These are phyloP conservation scores for Cnemophilus loriae DNA, from an alignment of 2,113 vertebrate genomes.

Conservation along the genomic window DNA sequence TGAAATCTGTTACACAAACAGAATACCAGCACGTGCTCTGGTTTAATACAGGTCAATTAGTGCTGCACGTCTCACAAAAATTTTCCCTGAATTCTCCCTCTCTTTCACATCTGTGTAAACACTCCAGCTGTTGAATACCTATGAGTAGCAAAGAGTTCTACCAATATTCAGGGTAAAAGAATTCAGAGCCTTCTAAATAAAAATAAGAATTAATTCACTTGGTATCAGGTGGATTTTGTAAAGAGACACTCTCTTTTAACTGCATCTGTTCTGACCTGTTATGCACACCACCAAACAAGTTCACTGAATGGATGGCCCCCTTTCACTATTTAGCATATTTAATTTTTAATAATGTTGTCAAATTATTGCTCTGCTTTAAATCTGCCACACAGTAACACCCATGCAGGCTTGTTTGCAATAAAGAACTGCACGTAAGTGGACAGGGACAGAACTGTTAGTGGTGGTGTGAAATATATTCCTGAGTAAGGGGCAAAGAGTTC, in stretches of 20 bases:
- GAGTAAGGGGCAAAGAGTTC: not conserved
- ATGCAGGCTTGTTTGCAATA: not conserved
- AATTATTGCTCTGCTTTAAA: not conserved
- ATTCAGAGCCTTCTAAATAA: not conserved
- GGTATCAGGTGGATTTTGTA: not conserved
- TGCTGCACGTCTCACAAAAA: not conserved
- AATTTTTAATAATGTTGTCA: not conserved
- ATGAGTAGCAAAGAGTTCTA: not conserved
- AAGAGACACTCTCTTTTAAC: not conserved
- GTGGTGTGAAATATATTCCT: not conserved
- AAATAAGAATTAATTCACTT: not conserved
- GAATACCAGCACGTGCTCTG: not conserved
- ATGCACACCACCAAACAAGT: not conserved
- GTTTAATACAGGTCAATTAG: not conserved
- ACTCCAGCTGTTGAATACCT: not conserved
- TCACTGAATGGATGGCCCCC: not conserved
- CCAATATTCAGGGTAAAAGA: not conserved
- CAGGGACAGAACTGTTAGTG: not conserved
- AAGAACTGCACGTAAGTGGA: not conserved
- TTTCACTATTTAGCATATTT: not conserved
- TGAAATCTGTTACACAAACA: not conserved
- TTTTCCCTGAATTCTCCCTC: not conserved
- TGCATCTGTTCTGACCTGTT: not conserved
- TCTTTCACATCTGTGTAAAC: not conserved
- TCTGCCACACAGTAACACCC: not conserved